Conservation (phyloP, 1,140 invertebrate genomes). For the Drosophila ambigua region DNA sequence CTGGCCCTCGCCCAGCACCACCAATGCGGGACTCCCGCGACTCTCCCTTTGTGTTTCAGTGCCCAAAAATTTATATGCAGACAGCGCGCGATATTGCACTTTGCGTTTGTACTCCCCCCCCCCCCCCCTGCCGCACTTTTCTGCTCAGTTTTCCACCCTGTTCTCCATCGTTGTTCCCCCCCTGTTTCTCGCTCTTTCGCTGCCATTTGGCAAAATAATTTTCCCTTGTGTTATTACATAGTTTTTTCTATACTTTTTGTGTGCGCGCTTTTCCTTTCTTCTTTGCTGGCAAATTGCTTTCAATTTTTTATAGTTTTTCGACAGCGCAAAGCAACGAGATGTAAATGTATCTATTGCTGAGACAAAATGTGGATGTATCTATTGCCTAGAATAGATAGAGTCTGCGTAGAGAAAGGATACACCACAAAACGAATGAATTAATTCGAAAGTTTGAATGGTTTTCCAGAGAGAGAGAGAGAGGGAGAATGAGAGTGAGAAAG, state of each 20-base stretch:
- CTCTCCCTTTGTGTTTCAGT: conserved; percentile 24
- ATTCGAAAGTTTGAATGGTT: too few relatives aligned
- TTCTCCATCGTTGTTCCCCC: too few relatives aligned
- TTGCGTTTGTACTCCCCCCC: conserved; percentile 1
- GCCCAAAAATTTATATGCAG: conserved; percentile 61
- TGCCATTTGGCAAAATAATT: conserved; percentile 47
- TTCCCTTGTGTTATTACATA: conserved; percentile 49
- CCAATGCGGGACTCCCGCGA: not conserved
- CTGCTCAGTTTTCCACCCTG: too few relatives aligned
- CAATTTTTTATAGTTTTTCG: conserved; percentile 48
- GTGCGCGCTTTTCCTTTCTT: conserved; percentile 17
- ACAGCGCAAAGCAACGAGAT: conserved; percentile 11
- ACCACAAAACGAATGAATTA: too few relatives aligned
- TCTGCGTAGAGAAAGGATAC: too few relatives aligned
- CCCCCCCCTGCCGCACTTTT: not conserved
- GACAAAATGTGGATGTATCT: too few relatives aligned
- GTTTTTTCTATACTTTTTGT: conserved; percentile 7
- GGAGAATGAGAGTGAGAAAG: too few relatives aligned
- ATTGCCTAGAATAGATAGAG: too few relatives aligned
- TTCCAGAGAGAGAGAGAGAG: too few relatives aligned
- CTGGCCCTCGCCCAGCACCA: not conserved
- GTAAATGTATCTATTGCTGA: conserved; percentile 8
- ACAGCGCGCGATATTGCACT: conserved; percentile 58
- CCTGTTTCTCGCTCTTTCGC: conserved; percentile 1
- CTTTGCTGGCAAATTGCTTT: conserved; percentile 51